phyloP scores from a whole-genome alignment of 2,113 vertebrate species.

The Colinus virginianus region DNA sequence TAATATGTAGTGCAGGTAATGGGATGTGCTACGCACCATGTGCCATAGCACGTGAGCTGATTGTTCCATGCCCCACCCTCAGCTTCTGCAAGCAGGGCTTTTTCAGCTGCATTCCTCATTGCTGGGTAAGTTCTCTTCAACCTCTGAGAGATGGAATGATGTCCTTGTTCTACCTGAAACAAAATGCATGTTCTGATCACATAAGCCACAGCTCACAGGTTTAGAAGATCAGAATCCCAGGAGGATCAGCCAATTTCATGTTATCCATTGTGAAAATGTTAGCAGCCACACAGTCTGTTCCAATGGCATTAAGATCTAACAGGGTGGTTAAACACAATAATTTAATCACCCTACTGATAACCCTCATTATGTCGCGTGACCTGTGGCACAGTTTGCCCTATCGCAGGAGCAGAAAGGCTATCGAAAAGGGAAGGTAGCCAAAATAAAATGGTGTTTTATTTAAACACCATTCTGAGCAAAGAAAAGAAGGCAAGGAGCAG shows the following conservation, averaged over 20 bases:
- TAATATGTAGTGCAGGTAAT: conserved; percentile 8
- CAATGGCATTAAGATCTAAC: conserved; percentile 17
- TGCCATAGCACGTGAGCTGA: neutral
- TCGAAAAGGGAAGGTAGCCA: neutral
- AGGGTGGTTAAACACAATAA: neutral
- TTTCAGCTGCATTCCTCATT: neutral
- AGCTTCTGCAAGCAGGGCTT: neutral
- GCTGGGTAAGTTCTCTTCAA: neutral
- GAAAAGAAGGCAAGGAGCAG: neutral
- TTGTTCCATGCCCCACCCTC: neutral
- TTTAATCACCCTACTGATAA: conserved; percentile 28
- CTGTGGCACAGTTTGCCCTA: neutral
- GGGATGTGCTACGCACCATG: neutral
- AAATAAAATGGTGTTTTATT: neutral
- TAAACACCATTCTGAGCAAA: neutral
- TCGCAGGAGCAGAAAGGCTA: neutral
- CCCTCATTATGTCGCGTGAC: neutral
- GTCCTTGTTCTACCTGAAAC: neutral
- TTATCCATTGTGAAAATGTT: conserved; percentile 25
- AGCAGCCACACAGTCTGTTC: neutral
- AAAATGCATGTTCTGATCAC: neutral
- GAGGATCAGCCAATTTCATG: neutral
- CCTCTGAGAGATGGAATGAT: neutral
- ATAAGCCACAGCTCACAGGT: neutral
- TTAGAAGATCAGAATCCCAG: conserved; percentile 14